Percentiles rank a stretch among this genome's conserved stretches.
Conservation (phyloP, 2,888 invertebrate genomes). For the Cetonia aurata region DNA sequence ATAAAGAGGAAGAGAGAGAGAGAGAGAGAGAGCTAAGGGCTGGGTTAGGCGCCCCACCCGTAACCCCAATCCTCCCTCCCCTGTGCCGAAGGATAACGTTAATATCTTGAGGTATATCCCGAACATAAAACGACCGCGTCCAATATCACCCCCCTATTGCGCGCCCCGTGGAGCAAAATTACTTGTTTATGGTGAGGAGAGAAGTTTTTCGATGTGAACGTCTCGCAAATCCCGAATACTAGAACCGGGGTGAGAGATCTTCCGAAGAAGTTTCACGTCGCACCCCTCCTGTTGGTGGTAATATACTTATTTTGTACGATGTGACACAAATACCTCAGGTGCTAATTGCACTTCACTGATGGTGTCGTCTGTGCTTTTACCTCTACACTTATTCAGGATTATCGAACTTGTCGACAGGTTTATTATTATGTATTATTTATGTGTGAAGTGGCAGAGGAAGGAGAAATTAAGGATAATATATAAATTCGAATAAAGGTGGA, state of each 20-base stretch:
- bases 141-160: constrained; percentile 42
- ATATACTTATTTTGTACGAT: not conserved
- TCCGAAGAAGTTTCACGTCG: not conserved
- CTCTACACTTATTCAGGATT: too few species aligned
- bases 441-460: too few species aligned
- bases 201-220: constrained; percentile 27
- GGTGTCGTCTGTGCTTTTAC: too few species aligned
- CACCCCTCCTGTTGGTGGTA: not conserved
- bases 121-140: constrained; percentile 45
- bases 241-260: constrained; percentile 12
- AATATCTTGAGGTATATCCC: constrained; percentile 45
- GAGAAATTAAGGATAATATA: too few species aligned
- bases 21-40: not conserved
- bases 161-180: constrained; percentile 36
- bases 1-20: not conserved
- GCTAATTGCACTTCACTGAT: too few species aligned
- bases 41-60: not conserved
- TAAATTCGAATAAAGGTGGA: too few species aligned
- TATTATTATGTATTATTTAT: too few species aligned
- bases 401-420: too few species aligned
- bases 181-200: constrained; percentile 36
- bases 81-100: constrained; percentile 40
- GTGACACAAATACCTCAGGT: not conserved
- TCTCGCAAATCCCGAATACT: constrained; percentile 25
- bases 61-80: constrained; percentile 1